Conservation (phyloP, 1,140 invertebrate species). For the Drosophila serrata region DNA sequence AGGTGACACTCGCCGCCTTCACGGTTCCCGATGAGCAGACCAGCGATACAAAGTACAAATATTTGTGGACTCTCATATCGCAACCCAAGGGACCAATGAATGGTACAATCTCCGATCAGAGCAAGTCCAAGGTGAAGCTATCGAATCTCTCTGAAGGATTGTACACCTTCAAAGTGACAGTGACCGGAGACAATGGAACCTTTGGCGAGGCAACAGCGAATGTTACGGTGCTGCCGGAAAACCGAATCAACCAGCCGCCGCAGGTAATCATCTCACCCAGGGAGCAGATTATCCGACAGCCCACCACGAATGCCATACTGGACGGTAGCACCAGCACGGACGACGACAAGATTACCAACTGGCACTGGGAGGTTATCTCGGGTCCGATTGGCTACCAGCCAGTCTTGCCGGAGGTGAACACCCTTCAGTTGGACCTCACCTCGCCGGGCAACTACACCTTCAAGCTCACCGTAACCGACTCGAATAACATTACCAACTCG, state of each 20-base stretch:
- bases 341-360: slow-evolving; percentile 93
- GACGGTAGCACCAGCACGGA: slow-evolving; percentile 92
- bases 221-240: slow-evolving; percentile 96
- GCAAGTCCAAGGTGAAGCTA: slow-evolving; percentile 91
- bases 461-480: slow-evolving; percentile 96
- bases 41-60: slow-evolving; percentile 92
- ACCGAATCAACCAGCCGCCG: slow-evolving; percentile 93
- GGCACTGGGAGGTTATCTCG: slow-evolving; percentile 96
- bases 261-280: slow-evolving; percentile 94
- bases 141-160: slow-evolving; percentile 93
- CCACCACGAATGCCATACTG: slow-evolving; percentile 94
- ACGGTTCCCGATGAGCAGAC: slow-evolving; percentile 91
- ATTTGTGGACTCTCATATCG: slow-evolving; percentile 94
- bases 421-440: slow-evolving; percentile 92
- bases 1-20: slow-evolving; percentile 92
- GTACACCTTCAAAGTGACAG: slow-evolving; percentile 94
- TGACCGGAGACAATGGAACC: slow-evolving; percentile 89
- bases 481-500: slow-evolving; percentile 94
- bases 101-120: slow-evolving; percentile 94
- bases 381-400: slow-evolving; percentile 94
- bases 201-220: slow-evolving; percentile 95
- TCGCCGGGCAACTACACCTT: slow-evolving; percentile 97
- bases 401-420: slow-evolving; percentile 91
- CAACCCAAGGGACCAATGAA: slow-evolving; percentile 92
- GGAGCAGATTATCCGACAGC: slow-evolving; percentile 94